Base-by-base conservation (phyloP, 2,797 vertebrate genomes). In the Peromyscus melanophrys region DNA sequence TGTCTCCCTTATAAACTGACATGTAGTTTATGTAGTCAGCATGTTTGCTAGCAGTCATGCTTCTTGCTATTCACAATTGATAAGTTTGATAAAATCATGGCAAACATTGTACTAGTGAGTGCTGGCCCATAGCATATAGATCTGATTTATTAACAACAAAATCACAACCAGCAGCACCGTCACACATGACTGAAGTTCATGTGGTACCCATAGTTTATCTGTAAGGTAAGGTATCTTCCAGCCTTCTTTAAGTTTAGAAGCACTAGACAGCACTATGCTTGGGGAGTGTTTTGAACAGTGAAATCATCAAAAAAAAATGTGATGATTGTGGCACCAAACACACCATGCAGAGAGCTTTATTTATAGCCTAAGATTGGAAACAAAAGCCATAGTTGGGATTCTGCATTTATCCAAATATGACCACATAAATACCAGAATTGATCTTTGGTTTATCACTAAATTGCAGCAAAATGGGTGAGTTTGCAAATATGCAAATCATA, bases 341-440 rank as follows among this genome's bases (percentile, higher is more conserved):
- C 27, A 89, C 3, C 4, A 69, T n/a, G 77, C 55, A 93, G 71
- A 52, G 13, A 23, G n/a, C 6, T 29, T 87, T 95, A 80, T 94
- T 94, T 81, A 83, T 2, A 88, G 16, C n/a, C 37, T 93, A 65
- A 67, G 16, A 95, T 7, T n/a, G 71, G 78, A 95, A 90, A 93
- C 55, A 84, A 93, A 94, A 87, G 1, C 8, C 17, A 86, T 43
- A 92, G 27, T 34, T 90, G 40, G 57, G 34, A 75, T n/a, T 86
- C 76, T 69, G 23, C 49, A 25, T 31, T 21, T 83, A 49, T 78
- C 6, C 3, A 71, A 21, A n/a, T 87, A 57, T 88, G 77, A 75
- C 27, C 7, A 43, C 34, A 77, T 87, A 95, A 91, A 19, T 29
- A 14, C 49, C 1, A 43, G 14, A 49, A 63, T 46, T 91, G 71